Base-by-base conservation (phyloP, 2,888 invertebrate species). In the Troides aeacus region DNA sequence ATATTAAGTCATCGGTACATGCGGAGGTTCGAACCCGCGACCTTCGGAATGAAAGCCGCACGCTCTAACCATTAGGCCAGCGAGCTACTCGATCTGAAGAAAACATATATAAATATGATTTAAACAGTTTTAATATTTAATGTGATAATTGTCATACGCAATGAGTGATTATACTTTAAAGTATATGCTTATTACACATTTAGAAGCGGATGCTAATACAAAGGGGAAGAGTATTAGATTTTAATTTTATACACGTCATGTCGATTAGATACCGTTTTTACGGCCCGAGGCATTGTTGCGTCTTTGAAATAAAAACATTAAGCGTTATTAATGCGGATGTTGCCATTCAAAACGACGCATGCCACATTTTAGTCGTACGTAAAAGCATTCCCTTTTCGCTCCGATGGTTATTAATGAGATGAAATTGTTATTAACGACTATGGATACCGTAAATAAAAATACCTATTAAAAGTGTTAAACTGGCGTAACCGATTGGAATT, bases 391-490 rank as follows among this genome's bases (percentile, higher is more conserved):
- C 82, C 84, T 83, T 46, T 82, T 82, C 86, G 87, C 84, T 89
- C 81, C 82, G 84, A 78, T 87, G 89, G 84, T 87, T 88, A 86
- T 89, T 90, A 89, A 89, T 88, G 87, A 88, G 86, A 84, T 84
- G 80, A 88, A 87, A 89, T 90, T 81, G 84, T 89, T 89, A 90
- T 88, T 89, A 89, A 87, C 87, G 81, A 81, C 79, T 77, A 77
- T 76, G 80, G 84, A 79, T 79, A 81, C 79, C 79, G 78, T 83
- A 82, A 84, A 87, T 74, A 90, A 90, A 89, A 91, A 87, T 85
- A 86, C 81, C 88, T 86, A 91, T 92, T 89, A 89, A 86, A 81
- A 83, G 84, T 87, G 90, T 89, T 91, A 89, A 92, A 90, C 87
- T 87, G 86, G 87, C 92, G 89, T 91, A 84, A 87, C 92, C 79